Evolutionary conservation across 1,140 invertebrate species (phyloP), one percentile per base, ranked within the genome.

Genomic region (Drosophila subobscura): DNA sequence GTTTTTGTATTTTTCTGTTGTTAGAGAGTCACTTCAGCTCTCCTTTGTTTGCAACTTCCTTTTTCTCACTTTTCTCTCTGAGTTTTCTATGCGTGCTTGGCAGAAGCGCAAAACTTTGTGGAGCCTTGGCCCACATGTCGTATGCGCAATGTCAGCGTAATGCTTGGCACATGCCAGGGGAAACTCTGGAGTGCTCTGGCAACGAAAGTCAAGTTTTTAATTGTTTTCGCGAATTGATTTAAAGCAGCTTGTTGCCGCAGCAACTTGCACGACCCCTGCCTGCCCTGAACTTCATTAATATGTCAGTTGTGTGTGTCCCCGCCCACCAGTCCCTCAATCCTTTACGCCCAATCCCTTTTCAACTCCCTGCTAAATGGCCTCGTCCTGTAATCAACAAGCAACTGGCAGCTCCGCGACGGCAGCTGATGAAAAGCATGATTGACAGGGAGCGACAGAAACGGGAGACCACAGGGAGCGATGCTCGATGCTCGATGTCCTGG

Each of bases 211-310:
- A 86, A 86, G 77, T 80, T 86, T 72, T 85, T 86, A 85, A 85
- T 86, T 83, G 79, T 84, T 79, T 73, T 75, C 54, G 56, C 72
- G 76, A 84, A 83, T 83, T 85, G 80, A 86, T 85, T 83, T 85
- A 86, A 85, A 77, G 70, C 33, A 70, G 68, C 81, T 68, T 57
- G 71, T 67, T 54, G 54, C 51, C 59, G 49, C 49, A 47, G 61
- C 73, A 81, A 77, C 65, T 77, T 73, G 72, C 59, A 40, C 68
- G 54, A 10, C 29, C 10, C 29, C 29, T 8, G 29, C 3, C 49
- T 42, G n/a, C 47, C 49, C 53, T 5, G 49, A 54, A 67, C 60
- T 85, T 79, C 77, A 85, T 84, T 85, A 84, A 84, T 79, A 84
- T 85, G 80, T 72, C 80, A 80, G 33, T 37, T 37, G 33, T 37